phyloP scores from a whole-genome alignment of 2,888 invertebrate genomes.

The Scelioninae gen. 1 region DNA sequence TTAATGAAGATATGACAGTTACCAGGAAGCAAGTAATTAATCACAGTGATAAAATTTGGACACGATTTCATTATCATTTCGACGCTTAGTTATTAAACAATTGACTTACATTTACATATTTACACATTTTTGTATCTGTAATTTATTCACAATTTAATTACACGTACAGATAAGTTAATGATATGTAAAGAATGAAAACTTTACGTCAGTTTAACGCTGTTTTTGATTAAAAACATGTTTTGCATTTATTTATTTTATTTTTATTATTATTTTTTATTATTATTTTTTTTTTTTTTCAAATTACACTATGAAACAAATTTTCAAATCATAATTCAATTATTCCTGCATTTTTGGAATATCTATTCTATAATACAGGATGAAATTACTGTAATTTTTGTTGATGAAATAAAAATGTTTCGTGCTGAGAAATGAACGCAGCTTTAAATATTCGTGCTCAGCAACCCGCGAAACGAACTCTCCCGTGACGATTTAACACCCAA shows the following conservation, averaged over 20 bases:
- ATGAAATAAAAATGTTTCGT: too few species aligned
- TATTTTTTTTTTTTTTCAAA: too few species aligned
- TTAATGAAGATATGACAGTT: conserved; percentile 46
- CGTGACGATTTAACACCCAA: conserved; percentile 56
- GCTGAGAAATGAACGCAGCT: too few species aligned
- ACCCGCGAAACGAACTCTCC: conserved; percentile 13
- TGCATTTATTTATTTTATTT: not conserved
- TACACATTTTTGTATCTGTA: conserved; percentile 16
- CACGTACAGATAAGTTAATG: conserved; percentile 5
- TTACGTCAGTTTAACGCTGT: too few species aligned
- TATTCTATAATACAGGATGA: too few species aligned
- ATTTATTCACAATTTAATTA: conserved; percentile 39
- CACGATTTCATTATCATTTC: conserved; percentile 13
- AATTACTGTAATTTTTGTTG: too few species aligned
- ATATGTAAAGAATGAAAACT: too few species aligned
- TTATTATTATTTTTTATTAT: too few species aligned
- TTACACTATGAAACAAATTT: too few species aligned
- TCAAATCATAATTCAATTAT: too few species aligned
- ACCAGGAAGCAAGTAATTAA: conserved; percentile 48
- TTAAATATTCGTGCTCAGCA: conserved; percentile 30
- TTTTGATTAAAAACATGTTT: too few species aligned
- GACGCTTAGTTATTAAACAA: conserved; percentile 52
- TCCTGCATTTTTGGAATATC: too few species aligned
- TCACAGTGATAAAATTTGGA: conserved; percentile 49
- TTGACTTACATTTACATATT: conserved; percentile 50